These are phyloP conservation scores for Holcopasites calliopsidis DNA, from an alignment of 1,140 invertebrate genomes.

Conservation along the genomic window DNA sequence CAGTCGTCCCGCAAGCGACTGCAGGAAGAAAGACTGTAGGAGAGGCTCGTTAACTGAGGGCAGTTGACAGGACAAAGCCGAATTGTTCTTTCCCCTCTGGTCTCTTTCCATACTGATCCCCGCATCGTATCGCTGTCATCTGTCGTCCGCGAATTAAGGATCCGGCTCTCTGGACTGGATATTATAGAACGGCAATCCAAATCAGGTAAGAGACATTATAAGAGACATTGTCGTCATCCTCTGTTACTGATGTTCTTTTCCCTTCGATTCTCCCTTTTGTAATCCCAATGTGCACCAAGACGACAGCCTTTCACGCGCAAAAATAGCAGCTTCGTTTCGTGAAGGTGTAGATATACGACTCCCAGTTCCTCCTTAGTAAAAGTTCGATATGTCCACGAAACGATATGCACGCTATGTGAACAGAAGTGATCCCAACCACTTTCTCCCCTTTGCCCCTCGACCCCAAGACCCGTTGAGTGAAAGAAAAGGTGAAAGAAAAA, in stretches of 20 bases:
- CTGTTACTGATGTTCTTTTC: constrained; percentile 38
- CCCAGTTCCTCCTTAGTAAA: neutral
- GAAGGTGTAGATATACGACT: no score
- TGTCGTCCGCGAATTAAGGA: constrained; percentile 47
- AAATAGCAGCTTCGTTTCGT: constrained; percentile 62
- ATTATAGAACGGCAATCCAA: constrained; percentile 41
- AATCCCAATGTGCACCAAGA: constrained; percentile 6
- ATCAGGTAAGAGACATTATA: constrained; percentile 55
- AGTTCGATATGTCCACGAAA: no score
- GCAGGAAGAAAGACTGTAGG: constrained; percentile 45
- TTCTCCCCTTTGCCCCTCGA: no score
- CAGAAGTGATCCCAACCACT: no score
- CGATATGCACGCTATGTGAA: no score
- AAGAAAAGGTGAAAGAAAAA: no score
- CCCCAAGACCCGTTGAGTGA: no score
- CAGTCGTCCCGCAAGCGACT: constrained; percentile 7
- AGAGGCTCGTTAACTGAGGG: constrained; percentile 59
- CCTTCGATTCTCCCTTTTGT: neutral
- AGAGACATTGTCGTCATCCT: constrained; percentile 53
- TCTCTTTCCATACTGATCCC: neutral
- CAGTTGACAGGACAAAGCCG: constrained; percentile 64
- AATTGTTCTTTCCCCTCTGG: constrained; percentile 34
- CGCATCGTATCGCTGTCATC: constrained; percentile 10
- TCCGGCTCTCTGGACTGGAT: constrained; percentile 31
- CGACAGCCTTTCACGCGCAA: constrained; percentile 54